Conservation (phyloP, 2,113 vertebrate species). For the Campylorhamphus procurvoides region DNA sequence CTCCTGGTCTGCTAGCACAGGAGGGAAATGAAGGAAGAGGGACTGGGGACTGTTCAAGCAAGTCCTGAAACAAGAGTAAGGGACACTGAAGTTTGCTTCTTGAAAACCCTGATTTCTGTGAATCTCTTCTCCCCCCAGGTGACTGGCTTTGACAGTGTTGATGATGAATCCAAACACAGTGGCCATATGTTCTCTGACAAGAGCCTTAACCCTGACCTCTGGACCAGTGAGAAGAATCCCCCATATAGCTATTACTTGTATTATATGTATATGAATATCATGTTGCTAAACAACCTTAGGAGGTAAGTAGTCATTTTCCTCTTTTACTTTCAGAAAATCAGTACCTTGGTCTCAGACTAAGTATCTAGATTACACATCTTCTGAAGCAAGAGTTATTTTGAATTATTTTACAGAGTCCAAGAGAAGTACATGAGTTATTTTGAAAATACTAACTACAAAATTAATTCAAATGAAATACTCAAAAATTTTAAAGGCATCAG, state of each 20-base stretch:
- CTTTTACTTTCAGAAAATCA: not conserved
- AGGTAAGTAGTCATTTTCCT: constrained; percentile 78
- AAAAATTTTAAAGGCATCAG: not conserved
- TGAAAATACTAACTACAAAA: not conserved
- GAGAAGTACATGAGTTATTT: not conserved
- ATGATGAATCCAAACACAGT: constrained; percentile 98
- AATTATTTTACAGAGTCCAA: not conserved
- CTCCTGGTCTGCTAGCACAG: not conserved
- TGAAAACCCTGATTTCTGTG: not conserved
- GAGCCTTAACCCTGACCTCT: constrained; percentile 91
- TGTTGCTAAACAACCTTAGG: constrained; percentile 97
- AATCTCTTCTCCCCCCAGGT: constrained; percentile 76
- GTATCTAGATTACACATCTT: not conserved
- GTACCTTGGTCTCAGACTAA: not conserved
- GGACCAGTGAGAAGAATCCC: constrained; percentile 90
- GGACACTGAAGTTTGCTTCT: not conserved
- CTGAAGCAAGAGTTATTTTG: not conserved
- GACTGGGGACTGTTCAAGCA: not conserved
- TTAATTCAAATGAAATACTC: not conserved
- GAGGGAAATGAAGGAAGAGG: not conserved
- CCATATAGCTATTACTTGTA: constrained; percentile 98
- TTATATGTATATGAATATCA: constrained; percentile 98
- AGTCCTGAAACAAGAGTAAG: not conserved
- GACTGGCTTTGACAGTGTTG: constrained; percentile 97
- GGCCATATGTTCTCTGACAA: constrained; percentile 96